Evolutionary conservation across 2,797 vertebrate genomes (phyloP).

Genomic region (Sebastes nivosus): DNA sequence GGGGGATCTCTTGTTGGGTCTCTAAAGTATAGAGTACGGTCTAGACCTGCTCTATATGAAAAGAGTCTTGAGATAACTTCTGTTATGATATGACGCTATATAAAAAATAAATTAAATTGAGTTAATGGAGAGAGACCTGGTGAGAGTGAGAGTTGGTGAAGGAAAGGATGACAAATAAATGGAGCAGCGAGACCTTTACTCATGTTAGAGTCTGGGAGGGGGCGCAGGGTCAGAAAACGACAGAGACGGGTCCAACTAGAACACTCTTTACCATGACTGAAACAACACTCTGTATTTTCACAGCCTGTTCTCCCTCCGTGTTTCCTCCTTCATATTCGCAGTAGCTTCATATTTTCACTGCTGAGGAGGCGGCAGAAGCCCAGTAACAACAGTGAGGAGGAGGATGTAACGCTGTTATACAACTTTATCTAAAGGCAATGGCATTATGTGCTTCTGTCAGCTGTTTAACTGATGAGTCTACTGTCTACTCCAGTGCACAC

Average conservation of each 20-base stretch:
- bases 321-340: constrained; percentile 16
- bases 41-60: neutral
- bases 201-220: neutral
- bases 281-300: constrained; percentile 55
- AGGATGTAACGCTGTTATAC: neutral
- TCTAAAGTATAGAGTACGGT: too few species aligned
- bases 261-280: neutral
- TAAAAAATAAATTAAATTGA: too few species aligned
- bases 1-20: too few species aligned
- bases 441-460: neutral
- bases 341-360: constrained; percentile 12
- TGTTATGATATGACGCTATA: too few species aligned
- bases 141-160: neutral
- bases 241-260: neutral
- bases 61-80: too few species aligned
- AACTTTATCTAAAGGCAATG: constrained; percentile 22
- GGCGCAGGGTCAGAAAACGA: too few species aligned
- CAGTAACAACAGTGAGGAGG: constrained; percentile 23
- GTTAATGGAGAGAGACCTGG: neutral
- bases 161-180: neutral
- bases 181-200: neutral
- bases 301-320: neutral
- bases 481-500: neutral
- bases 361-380: constrained; percentile 1
- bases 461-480: constrained; percentile 9